A percentile compares a stretch with the other conserved stretches of the same genome.
Evolutionary conservation across 2,797 vertebrate genomes (phyloP).

Genomic region (Labroides dimidiatus): DNA sequence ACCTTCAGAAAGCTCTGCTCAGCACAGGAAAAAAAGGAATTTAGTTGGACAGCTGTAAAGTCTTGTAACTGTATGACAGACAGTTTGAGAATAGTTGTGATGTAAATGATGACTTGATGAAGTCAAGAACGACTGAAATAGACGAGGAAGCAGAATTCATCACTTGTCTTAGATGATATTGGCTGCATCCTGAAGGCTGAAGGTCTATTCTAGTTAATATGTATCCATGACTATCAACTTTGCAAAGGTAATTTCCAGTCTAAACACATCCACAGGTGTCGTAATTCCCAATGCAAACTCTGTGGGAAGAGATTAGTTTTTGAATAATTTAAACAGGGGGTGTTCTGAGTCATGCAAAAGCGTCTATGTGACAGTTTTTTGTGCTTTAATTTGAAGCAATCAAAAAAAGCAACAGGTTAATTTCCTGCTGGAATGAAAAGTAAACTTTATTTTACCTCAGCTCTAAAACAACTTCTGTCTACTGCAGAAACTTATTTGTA

Average conservation of each 20-base stretch:
- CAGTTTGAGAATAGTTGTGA: not conserved
- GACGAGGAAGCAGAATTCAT: constrained; percentile 7
- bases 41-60: constrained; percentile 10
- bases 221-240: constrained; percentile 22
- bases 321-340: constrained; percentile 1
- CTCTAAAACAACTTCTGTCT: not conserved
- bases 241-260: constrained; percentile 16
- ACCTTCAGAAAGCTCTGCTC: no score
- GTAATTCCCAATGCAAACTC: constrained; percentile 4
- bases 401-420: not conserved
- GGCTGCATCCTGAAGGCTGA: not conserved
- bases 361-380: not conserved
- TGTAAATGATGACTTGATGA: constrained; percentile 6
- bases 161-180: constrained; percentile 7
- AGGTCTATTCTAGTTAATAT: constrained; percentile 32
- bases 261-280: constrained; percentile 1
- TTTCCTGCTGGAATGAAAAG: not conserved
- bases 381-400: no score
- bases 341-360: not conserved
- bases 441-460: not conserved
- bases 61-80: not conserved
- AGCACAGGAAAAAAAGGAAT: not conserved
- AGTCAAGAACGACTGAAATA: constrained; percentile 9
- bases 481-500: constrained; percentile 4
- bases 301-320: constrained; percentile 10